Evolutionary conservation across 2,888 invertebrate genomes (phyloP), one percentile per base, ranked within the genome.

Genomic region (Drosophila longiperda): DNA sequence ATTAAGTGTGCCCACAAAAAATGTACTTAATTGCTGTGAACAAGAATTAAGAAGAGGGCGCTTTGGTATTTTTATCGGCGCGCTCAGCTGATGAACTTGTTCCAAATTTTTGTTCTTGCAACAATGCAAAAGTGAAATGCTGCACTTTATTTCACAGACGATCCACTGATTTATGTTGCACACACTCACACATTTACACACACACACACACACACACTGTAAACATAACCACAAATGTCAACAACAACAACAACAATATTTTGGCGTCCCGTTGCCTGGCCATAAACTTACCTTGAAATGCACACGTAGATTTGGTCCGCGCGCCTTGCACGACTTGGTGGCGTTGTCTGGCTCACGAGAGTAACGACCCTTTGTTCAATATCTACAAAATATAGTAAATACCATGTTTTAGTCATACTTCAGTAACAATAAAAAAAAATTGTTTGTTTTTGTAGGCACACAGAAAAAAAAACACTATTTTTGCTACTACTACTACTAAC

Each of bases 241-340:
- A 71, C 59, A 70, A 58, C 62, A 73, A 59, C 69, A 75, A 68
- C 73, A 66, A 66, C 42, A 64, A 61, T 34, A 34, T 34, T 67
- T 71, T 58, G 40, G 76, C 66, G 67, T 67, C 67, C 60, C 58
- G 49, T 63, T 32, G 49, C 26, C n/a, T 32, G n/a, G 32, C n/a
- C 8, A 23, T 33, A 50, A 68, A 82, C 91, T 91, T 93, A 96
- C 96, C 96, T 99, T 99, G 94, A 99, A 99, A 93, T 99, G 99
- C 91, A 99, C 99, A 93, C 99, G 96, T 88, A 99, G 96, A 94
- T 99, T 99, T 66, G 99, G 98, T 87, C 99, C 99, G 93, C 98
- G 96, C 88, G 99, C 98, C 95, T 99, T 99, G 95, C 99, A 99
- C 92, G 99, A 98, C 94, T 99, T 99, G 74, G 97, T 96, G 89